Evolutionary conservation across 2,113 vertebrate species (phyloP).

Genomic region (Ailuropoda melanoleuca): DNA sequence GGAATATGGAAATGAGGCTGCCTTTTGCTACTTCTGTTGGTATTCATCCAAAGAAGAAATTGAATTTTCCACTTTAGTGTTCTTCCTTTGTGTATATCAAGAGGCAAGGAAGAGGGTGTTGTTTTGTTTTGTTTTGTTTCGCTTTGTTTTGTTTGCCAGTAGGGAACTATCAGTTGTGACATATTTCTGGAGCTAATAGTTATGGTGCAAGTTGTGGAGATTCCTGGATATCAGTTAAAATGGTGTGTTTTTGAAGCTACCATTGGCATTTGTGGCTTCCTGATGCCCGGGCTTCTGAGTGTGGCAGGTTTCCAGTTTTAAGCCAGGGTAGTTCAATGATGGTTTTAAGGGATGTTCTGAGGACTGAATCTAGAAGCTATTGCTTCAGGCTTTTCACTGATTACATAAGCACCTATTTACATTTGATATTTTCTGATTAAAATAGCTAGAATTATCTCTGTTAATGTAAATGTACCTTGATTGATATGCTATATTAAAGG

Average conservation of each 20-base stretch:
- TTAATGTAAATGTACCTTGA: background rate
- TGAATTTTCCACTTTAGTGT: background rate
- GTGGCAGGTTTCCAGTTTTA: background rate
- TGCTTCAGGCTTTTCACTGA: background rate
- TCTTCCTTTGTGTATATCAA: background rate
- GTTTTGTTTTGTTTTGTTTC: background rate
- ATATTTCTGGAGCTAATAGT: background rate
- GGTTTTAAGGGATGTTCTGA: background rate
- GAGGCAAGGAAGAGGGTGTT: background rate
- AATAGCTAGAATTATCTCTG: background rate
- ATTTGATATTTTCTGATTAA: background rate
- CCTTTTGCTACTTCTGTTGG: background rate
- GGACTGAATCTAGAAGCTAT: background rate
- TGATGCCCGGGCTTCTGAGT: background rate
- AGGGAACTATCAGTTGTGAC: background rate
- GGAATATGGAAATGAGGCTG: background rate
- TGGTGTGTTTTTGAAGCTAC: background rate
- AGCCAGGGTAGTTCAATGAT: background rate
- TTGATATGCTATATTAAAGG: background rate
- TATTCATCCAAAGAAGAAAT: background rate
- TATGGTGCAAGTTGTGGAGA: background rate
- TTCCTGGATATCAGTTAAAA: background rate
- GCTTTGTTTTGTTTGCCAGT: background rate
- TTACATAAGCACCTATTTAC: background rate
- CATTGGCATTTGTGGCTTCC: background rate